Percentiles rank a stretch among this genome's conserved stretches.
Conservation (phyloP, 2,888 invertebrate genomes). For the Machimus rusticus region DNA sequence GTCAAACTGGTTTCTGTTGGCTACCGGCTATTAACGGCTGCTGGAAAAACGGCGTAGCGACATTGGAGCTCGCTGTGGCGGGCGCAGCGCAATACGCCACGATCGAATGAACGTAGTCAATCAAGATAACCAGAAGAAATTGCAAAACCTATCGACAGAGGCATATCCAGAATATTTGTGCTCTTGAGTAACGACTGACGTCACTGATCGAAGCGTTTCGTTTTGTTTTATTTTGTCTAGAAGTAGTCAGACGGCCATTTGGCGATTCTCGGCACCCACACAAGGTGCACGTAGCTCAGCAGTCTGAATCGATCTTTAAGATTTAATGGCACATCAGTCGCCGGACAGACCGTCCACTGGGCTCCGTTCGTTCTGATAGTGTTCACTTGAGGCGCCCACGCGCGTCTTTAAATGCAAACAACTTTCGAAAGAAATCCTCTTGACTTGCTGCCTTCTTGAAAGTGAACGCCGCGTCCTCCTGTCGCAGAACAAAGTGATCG, state of each 20-base stretch:
- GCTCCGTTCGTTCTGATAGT: not conserved
- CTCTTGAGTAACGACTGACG: conserved; percentile 16
- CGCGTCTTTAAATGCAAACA: not conserved
- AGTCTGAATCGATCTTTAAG: not conserved
- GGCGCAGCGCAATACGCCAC: not conserved
- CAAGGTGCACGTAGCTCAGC: not conserved
- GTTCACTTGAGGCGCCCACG: not conserved
- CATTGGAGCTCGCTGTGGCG: not conserved
- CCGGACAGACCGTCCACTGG: not conserved
- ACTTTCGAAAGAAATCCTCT: conserved; percentile 21
- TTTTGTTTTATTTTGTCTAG: not conserved
- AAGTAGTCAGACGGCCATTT: not conserved
- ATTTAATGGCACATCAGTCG: not conserved
- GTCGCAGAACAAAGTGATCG: conserved; percentile 12
- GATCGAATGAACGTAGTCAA: not conserved
- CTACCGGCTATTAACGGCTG: conserved; percentile 16
- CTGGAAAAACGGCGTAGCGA: not conserved
- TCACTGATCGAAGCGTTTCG: not conserved
- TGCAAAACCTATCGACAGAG: not conserved
- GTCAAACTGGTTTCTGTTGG: conserved; percentile 21
- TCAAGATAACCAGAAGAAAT: not conserved
- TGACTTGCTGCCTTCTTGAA: conserved; percentile 3
- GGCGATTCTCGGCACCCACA: not conserved
- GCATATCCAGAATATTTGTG: conserved; percentile 12
- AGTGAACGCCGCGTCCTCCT: not conserved